Evolutionary conservation across 2,888 invertebrate species (phyloP), one percentile per base, ranked within the genome.

Genomic region (Cerastoderma edule): DNA sequence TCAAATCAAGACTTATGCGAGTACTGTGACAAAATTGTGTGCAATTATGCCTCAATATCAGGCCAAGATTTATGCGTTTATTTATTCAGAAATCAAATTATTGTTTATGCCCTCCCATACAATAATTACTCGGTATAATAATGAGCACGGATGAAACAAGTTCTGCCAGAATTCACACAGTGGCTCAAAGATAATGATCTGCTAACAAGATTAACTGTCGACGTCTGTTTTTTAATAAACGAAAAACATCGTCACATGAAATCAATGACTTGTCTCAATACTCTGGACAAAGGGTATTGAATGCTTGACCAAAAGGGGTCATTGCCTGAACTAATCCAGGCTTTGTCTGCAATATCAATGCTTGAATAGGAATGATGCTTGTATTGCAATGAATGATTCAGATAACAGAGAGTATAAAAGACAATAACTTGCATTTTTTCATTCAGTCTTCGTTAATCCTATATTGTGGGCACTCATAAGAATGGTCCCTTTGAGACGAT

Each of bases 121-220:
- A 46, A 46, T 46, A 46, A 46, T 46, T 46, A 19, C 46, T n/a
- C 46, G n/a, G n/a, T 5, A 5, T 46, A 16, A 46, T 46, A 19
- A 46, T 46, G 19, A 46, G 16, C n/a, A n/a, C 2, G 16, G 46
- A 46, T 46, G 46, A 46, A 16, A 46, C 16, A n/a, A 46, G 16
- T 46, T 46, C 46, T 46, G 46, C n/a, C 46, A 46, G 46, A 46
- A 46, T 19, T 19, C 19, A 46, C 16, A 1, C 46, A 46, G 2
- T 46, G 46, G n/a, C 46, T 46, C 19, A n/a, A 46, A 46, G 46
- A 46, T 46, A 46, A 46, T n/a, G n/a, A 46, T 16, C 46, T 46
- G 46, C 46, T 46, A 46, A 46, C 46, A 46, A 46, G 46, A 46
- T 46, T 46, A 19, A 46, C n/a, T 46, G 46, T 46, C 24, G 50